Percentiles rank a stretch among this genome's conserved stretches.
Evolutionary conservation across 2,888 invertebrate species (phyloP).

Genomic region (Allacma fusca): DNA sequence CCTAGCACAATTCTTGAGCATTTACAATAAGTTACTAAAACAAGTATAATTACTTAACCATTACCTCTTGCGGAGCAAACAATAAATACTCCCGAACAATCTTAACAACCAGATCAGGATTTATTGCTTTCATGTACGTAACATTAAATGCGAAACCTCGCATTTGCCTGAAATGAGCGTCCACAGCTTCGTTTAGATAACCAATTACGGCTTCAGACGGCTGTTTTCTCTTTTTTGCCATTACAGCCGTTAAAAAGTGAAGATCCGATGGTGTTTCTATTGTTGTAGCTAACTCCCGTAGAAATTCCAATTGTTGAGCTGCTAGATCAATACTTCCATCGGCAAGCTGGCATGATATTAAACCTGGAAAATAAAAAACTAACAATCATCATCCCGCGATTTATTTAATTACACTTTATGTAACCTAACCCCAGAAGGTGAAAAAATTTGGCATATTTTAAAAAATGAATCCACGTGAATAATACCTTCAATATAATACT

Average conservation of each 20-base stretch:
- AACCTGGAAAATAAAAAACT: conserved; percentile 68
- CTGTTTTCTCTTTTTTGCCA: conserved; percentile 63
- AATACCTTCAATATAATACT: too few species aligned
- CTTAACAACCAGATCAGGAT: conserved; percentile 86
- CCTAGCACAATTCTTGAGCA: too few species aligned
- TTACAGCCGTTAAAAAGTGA: conserved; percentile 74
- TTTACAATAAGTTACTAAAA: not conserved
- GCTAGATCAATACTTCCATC: conserved; percentile 78
- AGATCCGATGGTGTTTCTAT: conserved; percentile 74
- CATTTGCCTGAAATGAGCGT: conserved; percentile 67
- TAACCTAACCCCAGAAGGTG: too few species aligned
- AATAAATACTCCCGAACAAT: conserved; percentile 79
- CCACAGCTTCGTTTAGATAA: conserved; percentile 69
- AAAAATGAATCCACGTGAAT: too few species aligned
- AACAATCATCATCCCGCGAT: not conserved
- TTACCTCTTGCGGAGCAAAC: conserved; percentile 67
- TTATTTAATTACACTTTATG: too few species aligned
- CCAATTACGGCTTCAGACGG: conserved; percentile 55
- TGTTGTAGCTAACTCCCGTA: conserved; percentile 80
- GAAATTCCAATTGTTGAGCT: conserved; percentile 84
- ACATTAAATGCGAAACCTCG: conserved; percentile 75
- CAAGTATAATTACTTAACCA: not conserved
- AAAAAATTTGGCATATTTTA: too few species aligned
- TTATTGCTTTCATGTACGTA: conserved; percentile 76
- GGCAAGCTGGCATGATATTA: conserved; percentile 82